Base-by-base conservation (phyloP, 2,888 invertebrate species). In the Cosmia pyralina region DNA sequence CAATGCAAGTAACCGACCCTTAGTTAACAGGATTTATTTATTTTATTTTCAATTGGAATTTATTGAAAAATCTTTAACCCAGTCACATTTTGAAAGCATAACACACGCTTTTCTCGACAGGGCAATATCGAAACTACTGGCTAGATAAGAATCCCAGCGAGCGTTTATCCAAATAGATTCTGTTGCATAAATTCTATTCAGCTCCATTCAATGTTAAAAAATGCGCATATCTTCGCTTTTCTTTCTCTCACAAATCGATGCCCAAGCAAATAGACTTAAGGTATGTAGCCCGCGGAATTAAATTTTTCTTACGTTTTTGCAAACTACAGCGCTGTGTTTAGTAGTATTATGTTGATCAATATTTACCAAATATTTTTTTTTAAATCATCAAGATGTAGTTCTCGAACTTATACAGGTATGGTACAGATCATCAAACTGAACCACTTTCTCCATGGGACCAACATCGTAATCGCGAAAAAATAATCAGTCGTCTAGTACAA, bases 161-260 rank as follows among this genome's bases (percentile, higher is more conserved):
- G 10, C 38, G 59, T 59, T 46, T 60, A 57, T 66, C 64, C 34
- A 62, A 71, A 71, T 71, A 71, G 65, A 71, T 62, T 69, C 66
- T 44, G 66, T 69, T 69, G 69, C 79, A 81, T 79, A 79, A 82
- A 82, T 75, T 72, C 75, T 48, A 63, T 73, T 79, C 71, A 48
- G 69, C 60, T 41, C 70, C 65, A 71, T 69, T 82, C 71, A 57
- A 71, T 66, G 70, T 53, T 69, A 82, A 82, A 79, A 71, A 82
- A 81, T 81, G 81, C 81, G 83, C 81, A 81, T 81, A 81, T 63
- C 41, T 66, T 58, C 66, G 22, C 48, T 28, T 53, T 65, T 48
- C 15, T 72, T 68, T 68, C 64, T n/a, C 60, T 52, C 58, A 46
- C 44, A 46, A 66, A 69, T 65, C 58, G 68, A 66, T 68, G 46